A percentile compares a stretch with the other conserved stretches of the same genome.
phyloP scores from a whole-genome alignment of 2,888 invertebrate species.

The Anorthoa munda region DNA sequence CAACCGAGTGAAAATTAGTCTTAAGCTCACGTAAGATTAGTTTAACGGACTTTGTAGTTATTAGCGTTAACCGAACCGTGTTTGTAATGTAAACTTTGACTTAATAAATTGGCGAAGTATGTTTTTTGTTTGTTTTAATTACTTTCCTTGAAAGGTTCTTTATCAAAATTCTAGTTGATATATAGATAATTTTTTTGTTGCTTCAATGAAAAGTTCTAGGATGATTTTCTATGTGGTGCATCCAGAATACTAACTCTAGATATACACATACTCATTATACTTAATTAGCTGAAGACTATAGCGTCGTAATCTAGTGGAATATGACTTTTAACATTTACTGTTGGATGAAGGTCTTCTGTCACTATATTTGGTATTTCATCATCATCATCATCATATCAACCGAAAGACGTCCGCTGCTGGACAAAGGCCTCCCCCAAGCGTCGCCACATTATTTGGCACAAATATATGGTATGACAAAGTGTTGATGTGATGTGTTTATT shows the following conservation, averaged over 20 bases:
- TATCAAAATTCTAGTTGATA: not conserved
- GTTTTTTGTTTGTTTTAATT: conserved; percentile 59
- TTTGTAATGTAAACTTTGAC: conserved; percentile 67
- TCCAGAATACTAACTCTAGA: not conserved
- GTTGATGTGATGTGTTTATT: too few relatives aligned
- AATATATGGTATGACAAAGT: too few relatives aligned
- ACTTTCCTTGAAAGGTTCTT: not conserved
- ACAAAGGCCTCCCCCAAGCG: too few relatives aligned
- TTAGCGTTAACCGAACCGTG: conserved; percentile 58
- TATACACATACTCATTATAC: not conserved
- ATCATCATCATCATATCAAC: too few relatives aligned
- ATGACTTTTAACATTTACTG: too few relatives aligned
- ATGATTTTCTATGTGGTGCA: not conserved
- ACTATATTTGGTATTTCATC: too few relatives aligned
- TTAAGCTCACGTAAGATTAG: conserved; percentile 60
- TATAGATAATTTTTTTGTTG: not conserved
- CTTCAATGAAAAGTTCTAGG: not conserved
- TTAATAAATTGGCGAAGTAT: conserved; percentile 67
- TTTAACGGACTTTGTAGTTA: conserved; percentile 65
- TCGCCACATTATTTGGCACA: too few relatives aligned
- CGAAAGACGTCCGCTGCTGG: too few relatives aligned
- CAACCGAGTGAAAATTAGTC: conserved; percentile 59
- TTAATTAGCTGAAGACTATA: too few relatives aligned
- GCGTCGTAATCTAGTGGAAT: too few relatives aligned
- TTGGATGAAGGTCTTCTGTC: too few relatives aligned